Evolutionary conservation across 2,113 vertebrate species (phyloP).

Genomic region (Corythornis cristatus): DNA sequence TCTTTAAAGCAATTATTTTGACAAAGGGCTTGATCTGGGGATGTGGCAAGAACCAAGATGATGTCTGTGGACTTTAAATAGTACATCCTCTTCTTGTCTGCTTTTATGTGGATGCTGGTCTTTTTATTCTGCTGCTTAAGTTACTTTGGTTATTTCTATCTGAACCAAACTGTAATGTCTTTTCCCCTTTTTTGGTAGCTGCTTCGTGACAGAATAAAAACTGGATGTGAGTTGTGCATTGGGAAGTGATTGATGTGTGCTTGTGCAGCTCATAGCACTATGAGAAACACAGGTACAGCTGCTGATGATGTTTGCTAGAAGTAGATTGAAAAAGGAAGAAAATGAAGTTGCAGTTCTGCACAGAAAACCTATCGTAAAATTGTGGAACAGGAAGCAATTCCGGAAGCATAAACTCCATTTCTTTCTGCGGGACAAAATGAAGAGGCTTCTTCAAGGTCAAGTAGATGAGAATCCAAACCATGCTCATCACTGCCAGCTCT

Average conservation of each 20-base stretch:
- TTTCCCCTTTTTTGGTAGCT: conserved; percentile 71
- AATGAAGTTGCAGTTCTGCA: conserved; percentile 65
- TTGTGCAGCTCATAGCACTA: conserved; percentile 62
- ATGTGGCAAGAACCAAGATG: not conserved
- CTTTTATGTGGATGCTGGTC: not conserved
- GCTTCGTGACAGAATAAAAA: conserved; percentile 63
- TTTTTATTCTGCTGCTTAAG: conserved; percentile 23
- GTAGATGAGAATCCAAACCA: conserved; percentile 71
- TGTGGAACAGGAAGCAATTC: conserved; percentile 70
- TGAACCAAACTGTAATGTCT: conserved; percentile 66
- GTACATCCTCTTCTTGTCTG: not conserved
- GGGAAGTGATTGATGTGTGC: conserved; percentile 66
- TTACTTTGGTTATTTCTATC: conserved; percentile 11
- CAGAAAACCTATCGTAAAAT: conserved; percentile 71
- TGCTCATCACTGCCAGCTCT: conserved; percentile 61
- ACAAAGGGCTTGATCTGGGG: not conserved
- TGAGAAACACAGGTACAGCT: conserved; percentile 63
- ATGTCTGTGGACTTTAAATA: not conserved
- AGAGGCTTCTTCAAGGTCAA: conserved; percentile 80
- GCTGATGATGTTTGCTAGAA: conserved; percentile 82
- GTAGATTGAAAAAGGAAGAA: conserved; percentile 76
- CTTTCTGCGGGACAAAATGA: conserved; percentile 76
- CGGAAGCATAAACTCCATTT: conserved; percentile 72
- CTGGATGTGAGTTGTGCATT: conserved; percentile 65
- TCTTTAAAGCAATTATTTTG: not conserved